Conservation (phyloP, 2,113 vertebrate genomes). For the Mormoops blainvillei region DNA sequence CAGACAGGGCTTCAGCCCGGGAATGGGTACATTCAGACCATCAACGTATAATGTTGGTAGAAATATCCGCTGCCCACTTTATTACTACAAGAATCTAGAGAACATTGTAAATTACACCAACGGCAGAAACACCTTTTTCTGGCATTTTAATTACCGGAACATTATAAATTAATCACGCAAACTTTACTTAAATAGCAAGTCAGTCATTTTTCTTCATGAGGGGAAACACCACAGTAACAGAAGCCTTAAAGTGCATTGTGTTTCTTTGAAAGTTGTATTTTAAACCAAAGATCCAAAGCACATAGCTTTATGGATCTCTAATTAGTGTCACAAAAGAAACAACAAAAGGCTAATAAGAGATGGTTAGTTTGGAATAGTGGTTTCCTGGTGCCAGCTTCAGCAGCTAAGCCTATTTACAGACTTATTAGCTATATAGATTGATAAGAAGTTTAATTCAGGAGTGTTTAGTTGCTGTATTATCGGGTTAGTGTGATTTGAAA, state of each 20-base stretch:
- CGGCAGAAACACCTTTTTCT: slow-evolving; percentile 69
- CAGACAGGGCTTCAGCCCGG: neutral
- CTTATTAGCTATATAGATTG: slow-evolving; percentile 79
- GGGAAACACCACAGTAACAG: slow-evolving; percentile 68
- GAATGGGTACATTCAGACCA: neutral
- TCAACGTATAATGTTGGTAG: neutral
- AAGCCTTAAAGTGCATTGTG: slow-evolving; percentile 60
- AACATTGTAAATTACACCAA: slow-evolving; percentile 70
- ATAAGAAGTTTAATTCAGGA: slow-evolving; percentile 77
- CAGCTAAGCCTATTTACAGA: slow-evolving; percentile 77
- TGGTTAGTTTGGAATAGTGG: slow-evolving; percentile 76
- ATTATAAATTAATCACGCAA: slow-evolving; percentile 74
- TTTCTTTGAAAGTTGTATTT: slow-evolving; percentile 76
- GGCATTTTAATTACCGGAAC: slow-evolving; percentile 74
- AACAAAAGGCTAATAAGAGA: slow-evolving; percentile 81
- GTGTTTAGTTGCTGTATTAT: slow-evolving; percentile 72
- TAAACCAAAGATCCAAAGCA: slow-evolving; percentile 69
- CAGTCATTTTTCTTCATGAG: slow-evolving; percentile 72
- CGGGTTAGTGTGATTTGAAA: slow-evolving; percentile 71
- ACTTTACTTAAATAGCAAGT: slow-evolving; percentile 70
- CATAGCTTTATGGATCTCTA: slow-evolving; percentile 75
- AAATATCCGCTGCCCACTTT: slow-evolving; percentile 22
- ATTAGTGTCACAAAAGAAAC: slow-evolving; percentile 75
- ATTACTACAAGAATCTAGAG: slow-evolving; percentile 57
- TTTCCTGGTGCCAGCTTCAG: slow-evolving; percentile 75